These are phyloP conservation scores for Anseranas semipalmata DNA, from an alignment of 2,113 vertebrate genomes.

Conservation along the genomic window DNA sequence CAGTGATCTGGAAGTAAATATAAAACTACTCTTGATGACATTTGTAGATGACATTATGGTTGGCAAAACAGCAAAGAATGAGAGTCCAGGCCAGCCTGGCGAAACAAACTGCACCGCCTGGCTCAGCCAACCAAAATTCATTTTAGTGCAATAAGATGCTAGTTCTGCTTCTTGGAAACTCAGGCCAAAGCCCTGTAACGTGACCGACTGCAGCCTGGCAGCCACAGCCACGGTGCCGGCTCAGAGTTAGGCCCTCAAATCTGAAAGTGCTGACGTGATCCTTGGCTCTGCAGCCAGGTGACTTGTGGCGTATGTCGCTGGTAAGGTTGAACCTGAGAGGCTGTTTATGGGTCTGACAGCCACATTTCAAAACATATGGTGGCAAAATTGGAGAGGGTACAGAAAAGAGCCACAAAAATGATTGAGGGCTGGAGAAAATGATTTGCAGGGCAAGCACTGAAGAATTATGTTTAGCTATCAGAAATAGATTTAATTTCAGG, in stretches of 20 bases:
- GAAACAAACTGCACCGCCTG: background rate
- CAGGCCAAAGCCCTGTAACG: background rate
- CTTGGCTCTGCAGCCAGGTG: background rate
- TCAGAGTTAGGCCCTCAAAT: background rate
- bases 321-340: background rate
- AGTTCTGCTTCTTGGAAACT: background rate
- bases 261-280: background rate
- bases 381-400: background rate
- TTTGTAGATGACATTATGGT: conserved; percentile 24
- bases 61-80: background rate
- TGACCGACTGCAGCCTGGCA: background rate
- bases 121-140: background rate
- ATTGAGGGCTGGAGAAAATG: background rate
- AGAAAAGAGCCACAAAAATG: background rate
- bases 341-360: background rate
- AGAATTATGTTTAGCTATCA: background rate
- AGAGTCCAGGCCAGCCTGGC: background rate
- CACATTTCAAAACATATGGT: background rate
- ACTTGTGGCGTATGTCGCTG: background rate
- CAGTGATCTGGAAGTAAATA: conserved; percentile 40
- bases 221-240: background rate
- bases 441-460: background rate
- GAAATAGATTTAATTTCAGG: background rate
- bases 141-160: background rate
- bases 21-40: background rate